phyloP scores from a whole-genome alignment of 2,113 vertebrate species.

The Pan troglodytes region NHGRI_mPanTro3-v2.1_pri NC_072404.2:90985001-90985500 shows the following conservation, averaged over 20 bases:
- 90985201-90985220: not conserved
- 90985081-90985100: not conserved
- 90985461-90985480: not conserved
- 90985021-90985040: not conserved
- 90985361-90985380: not conserved
- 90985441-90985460: not conserved
- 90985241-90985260: not conserved
- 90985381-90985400: not conserved
- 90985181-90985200: not conserved
- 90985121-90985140: not conserved
- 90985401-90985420: not conserved
- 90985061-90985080: not conserved
- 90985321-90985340: not conserved
- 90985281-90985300: not conserved
- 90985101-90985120: not conserved
- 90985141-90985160: not conserved
- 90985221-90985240: not conserved
- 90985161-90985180: not conserved
- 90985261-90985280: not conserved
- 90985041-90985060: not conserved
- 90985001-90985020: not conserved
- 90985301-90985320: not conserved
- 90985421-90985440: not conserved
- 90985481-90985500: not conserved
- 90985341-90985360: not conserved